phyloP scores from a whole-genome alignment of 2,797 vertebrate genomes.

The Neopelma chrysocephalum region DNA sequence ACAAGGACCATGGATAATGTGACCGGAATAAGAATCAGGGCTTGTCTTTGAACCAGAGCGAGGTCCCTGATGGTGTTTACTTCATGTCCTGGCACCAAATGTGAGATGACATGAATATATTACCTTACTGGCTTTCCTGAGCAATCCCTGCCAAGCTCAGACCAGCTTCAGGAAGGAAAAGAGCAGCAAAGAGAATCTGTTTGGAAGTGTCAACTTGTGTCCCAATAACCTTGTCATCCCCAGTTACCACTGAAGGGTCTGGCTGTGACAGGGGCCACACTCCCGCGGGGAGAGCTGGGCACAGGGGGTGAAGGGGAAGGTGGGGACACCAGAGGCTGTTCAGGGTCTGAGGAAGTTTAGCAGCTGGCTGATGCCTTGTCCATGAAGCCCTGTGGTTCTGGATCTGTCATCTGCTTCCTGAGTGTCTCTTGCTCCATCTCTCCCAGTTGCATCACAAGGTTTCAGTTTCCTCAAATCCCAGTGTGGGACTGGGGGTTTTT shows the following conservation, averaged over 20 bases:
- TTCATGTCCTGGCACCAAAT: slow-evolving; percentile 58
- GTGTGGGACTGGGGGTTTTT: neutral
- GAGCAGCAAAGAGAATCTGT: slow-evolving; percentile 22
- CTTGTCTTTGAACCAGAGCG: slow-evolving; percentile 57
- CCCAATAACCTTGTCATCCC: neutral
- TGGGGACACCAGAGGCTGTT: neutral
- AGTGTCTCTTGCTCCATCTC: neutral
- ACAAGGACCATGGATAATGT: slow-evolving; percentile 52
- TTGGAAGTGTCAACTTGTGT: slow-evolving; percentile 28
- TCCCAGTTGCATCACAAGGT: neutral
- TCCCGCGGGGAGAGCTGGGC: neutral
- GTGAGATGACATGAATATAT: slow-evolving; percentile 58
- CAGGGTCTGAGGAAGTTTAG: neutral
- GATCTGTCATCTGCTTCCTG: neutral
- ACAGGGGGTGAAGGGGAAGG: neutral
- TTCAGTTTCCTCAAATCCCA: neutral
- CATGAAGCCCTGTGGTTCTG: neutral
- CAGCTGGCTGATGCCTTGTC: neutral
- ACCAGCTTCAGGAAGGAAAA: slow-evolving; percentile 36
- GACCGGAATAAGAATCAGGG: slow-evolving; percentile 62
- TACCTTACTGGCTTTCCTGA: slow-evolving; percentile 52
- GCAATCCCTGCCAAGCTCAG: slow-evolving; percentile 25
- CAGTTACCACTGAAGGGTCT: neutral
- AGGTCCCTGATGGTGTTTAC: slow-evolving; percentile 62
- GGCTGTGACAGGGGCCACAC: neutral